These are phyloP conservation scores for Rhagonycha lutea DNA, from an alignment of 2,888 invertebrate genomes.

Conservation along the genomic window DNA sequence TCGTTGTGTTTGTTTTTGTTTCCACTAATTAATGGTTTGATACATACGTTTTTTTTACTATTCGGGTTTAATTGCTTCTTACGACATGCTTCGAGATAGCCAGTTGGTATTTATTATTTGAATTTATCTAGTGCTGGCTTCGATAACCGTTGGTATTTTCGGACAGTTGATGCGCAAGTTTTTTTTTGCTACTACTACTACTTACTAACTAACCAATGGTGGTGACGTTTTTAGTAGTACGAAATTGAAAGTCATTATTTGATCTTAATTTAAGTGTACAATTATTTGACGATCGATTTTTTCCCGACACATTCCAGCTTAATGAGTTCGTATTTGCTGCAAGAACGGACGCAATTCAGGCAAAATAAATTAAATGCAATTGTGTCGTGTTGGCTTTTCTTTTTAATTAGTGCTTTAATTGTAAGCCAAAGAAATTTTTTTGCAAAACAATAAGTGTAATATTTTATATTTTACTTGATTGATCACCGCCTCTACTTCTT, in stretches of 20 bases:
- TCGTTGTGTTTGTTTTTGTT: conserved; percentile 26
- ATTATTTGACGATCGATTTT: background rate
- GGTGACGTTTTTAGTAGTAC: background rate
- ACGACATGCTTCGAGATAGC: conserved; percentile 23
- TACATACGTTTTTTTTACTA: conserved; percentile 20
- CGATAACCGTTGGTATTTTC: conserved; percentile 3
- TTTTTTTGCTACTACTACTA: background rate
- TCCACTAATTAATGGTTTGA: conserved; percentile 31
- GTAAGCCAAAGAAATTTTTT: background rate
- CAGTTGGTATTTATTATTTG: conserved; percentile 22
- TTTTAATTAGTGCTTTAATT: background rate
- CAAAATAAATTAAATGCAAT: background rate
- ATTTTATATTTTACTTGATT: conserved; percentile 18
- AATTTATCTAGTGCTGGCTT: conserved; percentile 12
- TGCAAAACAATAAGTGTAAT: background rate
- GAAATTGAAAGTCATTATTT: conserved; percentile 2
- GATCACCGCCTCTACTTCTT: conserved; percentile 8
- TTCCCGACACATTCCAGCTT: background rate
- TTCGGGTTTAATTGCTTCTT: conserved; percentile 28
- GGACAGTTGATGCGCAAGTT: background rate
- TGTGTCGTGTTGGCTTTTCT: background rate
- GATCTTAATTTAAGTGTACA: background rate
- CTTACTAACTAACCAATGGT: background rate
- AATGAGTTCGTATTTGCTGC: background rate
- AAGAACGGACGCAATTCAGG: background rate